phyloP scores from a whole-genome alignment of 2,888 invertebrate species.

The Pyrrhosoma nymphula region DNA sequence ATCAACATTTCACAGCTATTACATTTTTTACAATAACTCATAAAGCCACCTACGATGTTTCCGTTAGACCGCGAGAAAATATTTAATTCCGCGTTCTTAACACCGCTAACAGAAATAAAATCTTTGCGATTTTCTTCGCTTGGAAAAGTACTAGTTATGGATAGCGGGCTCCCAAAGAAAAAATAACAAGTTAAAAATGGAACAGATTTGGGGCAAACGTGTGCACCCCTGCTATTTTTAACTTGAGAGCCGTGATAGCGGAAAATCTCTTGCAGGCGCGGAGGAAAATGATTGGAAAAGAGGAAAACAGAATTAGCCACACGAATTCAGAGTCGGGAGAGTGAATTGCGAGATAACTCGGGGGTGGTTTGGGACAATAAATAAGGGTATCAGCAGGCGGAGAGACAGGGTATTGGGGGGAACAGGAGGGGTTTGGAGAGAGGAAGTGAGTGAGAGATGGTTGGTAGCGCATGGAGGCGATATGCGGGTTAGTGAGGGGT shows the following conservation, averaged over 20 bases:
- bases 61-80: too few species aligned
- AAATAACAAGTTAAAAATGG: neutral
- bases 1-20: too few species aligned
- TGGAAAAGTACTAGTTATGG: too few species aligned
- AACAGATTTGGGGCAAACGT: neutral
- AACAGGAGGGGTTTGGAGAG: too few species aligned
- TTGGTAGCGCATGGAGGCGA: neutral
- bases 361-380: slow-evolving; percentile 4
- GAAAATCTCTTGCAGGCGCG: neutral
- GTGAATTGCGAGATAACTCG: neutral
- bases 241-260: neutral
- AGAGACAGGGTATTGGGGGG: neutral
- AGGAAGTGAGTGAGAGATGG: neutral
- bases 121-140: too few species aligned
- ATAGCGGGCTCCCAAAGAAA: too few species aligned
- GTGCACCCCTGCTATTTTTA: neutral
- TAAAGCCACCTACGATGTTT: too few species aligned
- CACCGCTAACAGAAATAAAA: too few species aligned
- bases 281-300: neutral
- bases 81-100: too few species aligned
- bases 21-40: too few species aligned
- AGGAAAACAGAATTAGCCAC: slow-evolving; percentile 16
- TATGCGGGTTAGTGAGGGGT: neutral
- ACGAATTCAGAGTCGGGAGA: neutral
- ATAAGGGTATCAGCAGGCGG: slow-evolving; percentile 19